Evolutionary conservation across 2,888 invertebrate species (phyloP).

Genomic region (Campopleginae sp.): DNA sequence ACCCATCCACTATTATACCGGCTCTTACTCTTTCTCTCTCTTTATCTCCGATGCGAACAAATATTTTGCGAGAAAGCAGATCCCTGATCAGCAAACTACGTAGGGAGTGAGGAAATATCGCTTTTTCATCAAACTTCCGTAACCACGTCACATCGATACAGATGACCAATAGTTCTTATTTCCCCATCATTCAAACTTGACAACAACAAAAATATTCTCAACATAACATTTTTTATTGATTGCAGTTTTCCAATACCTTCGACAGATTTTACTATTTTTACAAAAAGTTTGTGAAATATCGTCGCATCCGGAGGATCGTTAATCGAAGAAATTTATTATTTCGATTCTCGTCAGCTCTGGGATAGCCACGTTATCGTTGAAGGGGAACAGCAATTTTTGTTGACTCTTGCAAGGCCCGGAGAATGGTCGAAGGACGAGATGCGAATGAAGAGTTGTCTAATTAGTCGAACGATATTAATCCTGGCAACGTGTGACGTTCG

Average conservation of each 20-base stretch:
- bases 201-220: no score
- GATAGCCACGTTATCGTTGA: background rate
- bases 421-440: constrained; percentile 19
- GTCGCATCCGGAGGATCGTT: background rate
- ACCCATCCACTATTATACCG: constrained; percentile 41
- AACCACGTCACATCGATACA: background rate
- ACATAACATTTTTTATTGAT: background rate
- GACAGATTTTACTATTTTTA: background rate
- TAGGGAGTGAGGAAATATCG: background rate
- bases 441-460: constrained; percentile 37
- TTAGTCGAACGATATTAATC: constrained; percentile 54
- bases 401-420: background rate
- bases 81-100: background rate
- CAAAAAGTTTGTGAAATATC: background rate
- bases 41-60: background rate
- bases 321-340: background rate
- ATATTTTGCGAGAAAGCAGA: constrained; percentile 13
- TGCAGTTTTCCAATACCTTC: background rate
- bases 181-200: background rate
- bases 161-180: background rate
- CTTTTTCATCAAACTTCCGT: background rate
- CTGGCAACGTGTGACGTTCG: background rate
- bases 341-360: background rate
- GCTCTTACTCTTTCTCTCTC: background rate
- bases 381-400: background rate